Percentiles rank a stretch among this genome's conserved stretches.
phyloP scores from a whole-genome alignment of 2,888 invertebrate species.

The Sepioteuthis lessoniana region DNA sequence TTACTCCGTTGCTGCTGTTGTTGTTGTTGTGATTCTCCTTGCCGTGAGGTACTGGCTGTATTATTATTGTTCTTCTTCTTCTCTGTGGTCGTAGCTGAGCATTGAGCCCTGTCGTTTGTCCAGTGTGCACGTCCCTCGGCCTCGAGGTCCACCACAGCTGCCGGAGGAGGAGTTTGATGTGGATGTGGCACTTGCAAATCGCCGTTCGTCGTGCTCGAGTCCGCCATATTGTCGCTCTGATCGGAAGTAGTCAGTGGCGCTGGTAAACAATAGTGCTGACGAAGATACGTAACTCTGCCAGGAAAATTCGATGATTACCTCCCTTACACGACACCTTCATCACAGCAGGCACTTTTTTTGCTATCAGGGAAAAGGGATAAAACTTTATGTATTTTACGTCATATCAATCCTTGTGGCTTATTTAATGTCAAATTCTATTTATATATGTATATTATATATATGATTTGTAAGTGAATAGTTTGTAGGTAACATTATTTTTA shows the following conservation, averaged over 20 bases:
- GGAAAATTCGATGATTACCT: not conserved
- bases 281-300: conserved; percentile 34
- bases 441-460: too few species aligned
- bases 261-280: conserved; percentile 40
- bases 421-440: too few species aligned
- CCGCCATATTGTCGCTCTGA: conserved; percentile 46
- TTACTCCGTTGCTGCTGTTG: not conserved
- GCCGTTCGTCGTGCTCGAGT: conserved; percentile 36
- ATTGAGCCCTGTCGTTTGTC: not conserved
- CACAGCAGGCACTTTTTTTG: not conserved
- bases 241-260: conserved; percentile 45
- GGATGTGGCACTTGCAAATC: conserved; percentile 12
- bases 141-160: conserved; percentile 38
- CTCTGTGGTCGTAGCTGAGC: conserved; percentile 25
- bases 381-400: too few species aligned
- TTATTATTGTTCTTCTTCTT: conserved; percentile 1
- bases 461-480: too few species aligned
- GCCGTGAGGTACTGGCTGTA: conserved; percentile 33
- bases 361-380: too few species aligned
- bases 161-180: conserved; percentile 6
- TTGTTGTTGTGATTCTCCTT: not conserved
- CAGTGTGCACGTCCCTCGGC: not conserved
- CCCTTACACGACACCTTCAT: not conserved
- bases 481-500: too few species aligned
- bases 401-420: too few species aligned